Base-by-base conservation (phyloP, 2,888 invertebrate species). In the Zootermopsis nevadensis region DNA sequence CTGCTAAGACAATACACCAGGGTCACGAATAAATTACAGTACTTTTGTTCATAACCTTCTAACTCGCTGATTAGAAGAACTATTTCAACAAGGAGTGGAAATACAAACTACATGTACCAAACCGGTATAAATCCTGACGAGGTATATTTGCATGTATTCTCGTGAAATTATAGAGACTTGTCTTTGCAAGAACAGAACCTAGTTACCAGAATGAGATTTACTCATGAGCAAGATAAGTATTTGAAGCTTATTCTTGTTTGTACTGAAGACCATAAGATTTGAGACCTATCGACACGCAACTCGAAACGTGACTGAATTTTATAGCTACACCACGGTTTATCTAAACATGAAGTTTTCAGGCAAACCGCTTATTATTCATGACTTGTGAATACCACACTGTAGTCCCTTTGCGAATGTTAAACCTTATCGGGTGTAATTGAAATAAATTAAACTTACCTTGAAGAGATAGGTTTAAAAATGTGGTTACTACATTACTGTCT, bases 1-100 rank as follows among this genome's bases (percentile, higher is more conserved):
- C n/a, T 38, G 24, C n/a, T n/a, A 38, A 74, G 38, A 74, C 74
- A 74, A 74, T 74, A 74, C 38, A 38, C 38, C 74, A 69, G 69
- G 30, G 60, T 33, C 69, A 69, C 22, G 24, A n/a, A 38, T 74
- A 74, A 74, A 74, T 74, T 74, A 74, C 74, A n/a, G n/a, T 27
- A 27, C 60, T 10, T 27, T 60, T n/a, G n/a, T n/a, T 27, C 15
- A 60, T 60, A 74, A 60, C 27, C 60, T 60, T 27, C 60, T 27
- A 27, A 60, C 6, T 60, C n/a, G 22, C 24, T 74, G 74, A 38
- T 74, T 38, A 74, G 74, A 74, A 38, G 38, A 74, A 38, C 19
- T 30, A 22, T 15, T 66, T 66, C 66, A 66, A 1, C 22, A 69
- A 33, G 33, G 30, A 30, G 22, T 15, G 60, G 60, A 60, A 27